Conservation (phyloP, 1,140 invertebrate species). For the Aplysia californica region DNA sequence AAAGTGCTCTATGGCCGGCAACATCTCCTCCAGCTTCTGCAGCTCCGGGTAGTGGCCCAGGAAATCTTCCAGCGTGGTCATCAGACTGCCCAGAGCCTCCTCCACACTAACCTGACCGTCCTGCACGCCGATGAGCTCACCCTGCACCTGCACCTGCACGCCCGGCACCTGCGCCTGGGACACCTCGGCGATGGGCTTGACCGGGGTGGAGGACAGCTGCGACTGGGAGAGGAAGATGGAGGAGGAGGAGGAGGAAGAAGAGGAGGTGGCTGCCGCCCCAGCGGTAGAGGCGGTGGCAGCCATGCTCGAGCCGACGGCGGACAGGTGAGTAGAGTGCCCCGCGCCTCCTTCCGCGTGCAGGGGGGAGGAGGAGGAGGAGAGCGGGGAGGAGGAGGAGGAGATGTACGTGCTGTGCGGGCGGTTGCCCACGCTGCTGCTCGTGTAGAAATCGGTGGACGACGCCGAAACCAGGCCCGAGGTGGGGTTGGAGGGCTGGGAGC, state of each 20-base stretch:
- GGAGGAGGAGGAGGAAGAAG: conserved; percentile 13
- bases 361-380: too few species aligned
- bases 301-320: too few species aligned
- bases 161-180: conserved; percentile 21
- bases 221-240: not conserved
- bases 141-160: conserved; percentile 37
- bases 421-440: too few species aligned
- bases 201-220: not conserved
- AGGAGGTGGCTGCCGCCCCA: not conserved
- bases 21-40: conserved; percentile 66
- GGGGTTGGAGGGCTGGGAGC: conserved; percentile 23
- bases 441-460: too few species aligned
- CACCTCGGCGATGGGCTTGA: not conserved
- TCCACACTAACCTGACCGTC: conserved; percentile 55
- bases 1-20: conserved; percentile 33
- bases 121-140: conserved; percentile 24
- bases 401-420: conserved; percentile 23
- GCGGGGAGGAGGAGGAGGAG: too few species aligned
- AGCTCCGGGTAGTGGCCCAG: conserved; percentile 70
- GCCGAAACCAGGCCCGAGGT: not conserved
- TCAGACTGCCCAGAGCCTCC: conserved; percentile 58
- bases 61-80: conserved; percentile 68
- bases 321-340: too few species aligned
- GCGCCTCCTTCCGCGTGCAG: too few species aligned
- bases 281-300: too few species aligned